phyloP scores from a whole-genome alignment of 2,797 vertebrate species.

The Cyprinodon diabolis region DNA sequence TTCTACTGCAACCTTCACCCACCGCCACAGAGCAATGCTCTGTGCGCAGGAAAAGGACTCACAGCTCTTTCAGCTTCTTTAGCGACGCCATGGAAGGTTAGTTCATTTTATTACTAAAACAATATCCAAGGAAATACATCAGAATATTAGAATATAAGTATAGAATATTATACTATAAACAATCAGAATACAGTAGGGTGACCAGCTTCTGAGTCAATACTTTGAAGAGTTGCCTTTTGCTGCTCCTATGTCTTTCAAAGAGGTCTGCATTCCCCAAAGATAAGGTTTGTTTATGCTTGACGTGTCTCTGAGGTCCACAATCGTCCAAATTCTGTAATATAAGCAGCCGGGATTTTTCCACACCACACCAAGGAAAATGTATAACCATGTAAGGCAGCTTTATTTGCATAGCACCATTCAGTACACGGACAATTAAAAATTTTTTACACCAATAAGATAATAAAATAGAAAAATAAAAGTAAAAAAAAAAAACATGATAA shows the following conservation, averaged over 20 bases:
- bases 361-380: no score
- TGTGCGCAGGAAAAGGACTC: constrained; percentile 85
- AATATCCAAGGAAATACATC: neutral
- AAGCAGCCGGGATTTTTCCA: no score
- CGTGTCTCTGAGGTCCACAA: no score
- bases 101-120: constrained; percentile 26
- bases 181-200: neutral
- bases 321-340: no score
- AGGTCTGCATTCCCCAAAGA: neutral
- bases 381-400: no score
- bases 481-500: no score
- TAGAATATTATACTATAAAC: neutral
- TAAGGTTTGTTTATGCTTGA: no score
- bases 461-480: no score
- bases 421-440: no score
- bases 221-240: neutral
- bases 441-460: no score
- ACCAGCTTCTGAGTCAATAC: neutral
- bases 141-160: no score
- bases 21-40: constrained; percentile 79
- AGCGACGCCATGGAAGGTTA: constrained; percentile 95
- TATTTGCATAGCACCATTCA: no score
- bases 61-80: constrained; percentile 93
- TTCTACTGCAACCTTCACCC: constrained; percentile 74
- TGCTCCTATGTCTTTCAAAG: neutral